These are phyloP conservation scores for Hylaeus anthracinus DNA, from an alignment of 1,140 invertebrate genomes.

Conservation along the genomic window DNA sequence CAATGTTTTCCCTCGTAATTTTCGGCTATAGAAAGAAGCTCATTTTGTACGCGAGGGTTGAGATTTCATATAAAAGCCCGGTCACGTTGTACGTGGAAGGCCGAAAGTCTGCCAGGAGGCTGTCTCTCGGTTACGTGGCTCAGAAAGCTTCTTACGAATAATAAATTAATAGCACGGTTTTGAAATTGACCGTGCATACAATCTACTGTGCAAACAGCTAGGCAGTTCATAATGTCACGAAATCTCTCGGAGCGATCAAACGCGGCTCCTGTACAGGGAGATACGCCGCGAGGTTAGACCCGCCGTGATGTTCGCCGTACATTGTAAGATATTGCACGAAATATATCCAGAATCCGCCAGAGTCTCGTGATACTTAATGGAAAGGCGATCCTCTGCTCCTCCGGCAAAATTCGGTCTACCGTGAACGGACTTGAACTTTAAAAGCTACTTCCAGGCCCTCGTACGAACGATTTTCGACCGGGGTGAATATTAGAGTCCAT, in stretches of 20 bases:
- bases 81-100: neutral
- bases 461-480: neutral
- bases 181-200: constrained; percentile 49
- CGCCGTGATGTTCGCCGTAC: constrained; percentile 18
- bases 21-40: neutral
- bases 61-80: neutral
- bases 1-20: neutral
- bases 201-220: constrained; percentile 51
- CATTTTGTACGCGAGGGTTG: neutral
- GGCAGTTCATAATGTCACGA: constrained; percentile 47
- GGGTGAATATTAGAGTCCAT: too few relatives aligned
- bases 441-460: neutral
- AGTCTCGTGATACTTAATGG: neutral
- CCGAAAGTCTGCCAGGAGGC: neutral
- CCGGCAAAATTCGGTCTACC: constrained; percentile 6
- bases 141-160: constrained; percentile 44
- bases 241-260: constrained; percentile 48
- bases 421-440: neutral
- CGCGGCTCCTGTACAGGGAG: constrained; percentile 21
- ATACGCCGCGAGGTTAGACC: constrained; percentile 8
- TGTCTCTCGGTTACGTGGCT: neutral
- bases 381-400: neutral
- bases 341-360: constrained; percentile 32
- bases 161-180: constrained; percentile 50
- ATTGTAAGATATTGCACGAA: constrained; percentile 26